Base-by-base conservation (phyloP, 2,888 invertebrate genomes). In the Saturnia pavonia region DNA sequence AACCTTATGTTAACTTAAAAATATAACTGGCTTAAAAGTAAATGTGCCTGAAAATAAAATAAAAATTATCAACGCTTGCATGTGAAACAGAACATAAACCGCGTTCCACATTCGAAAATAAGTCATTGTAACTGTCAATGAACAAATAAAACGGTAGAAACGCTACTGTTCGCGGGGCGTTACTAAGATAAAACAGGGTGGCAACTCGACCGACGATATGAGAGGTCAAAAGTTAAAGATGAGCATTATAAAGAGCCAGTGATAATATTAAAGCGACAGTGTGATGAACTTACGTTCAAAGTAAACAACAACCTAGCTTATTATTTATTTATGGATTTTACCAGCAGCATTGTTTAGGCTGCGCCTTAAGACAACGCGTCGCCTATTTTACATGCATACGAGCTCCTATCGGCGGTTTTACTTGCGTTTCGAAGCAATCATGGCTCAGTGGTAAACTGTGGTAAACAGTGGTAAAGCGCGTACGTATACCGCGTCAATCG, bases 221-320 rank as follows among this genome's bases (percentile, higher is more conserved):
- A 76, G 77, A 78, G 91, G 87, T 82, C 89, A 92, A 88, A 88
- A 84, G 91, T 87, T 88, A 88, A 88, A 91, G 91, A 91, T 88
- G 89, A 84, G 83, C 81, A 84, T 84, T 85, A 85, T 82, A 80
- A 80, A 82, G 81, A 79, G 74, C 78, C 70, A 78, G 78, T 77
- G 91, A 91, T 91, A 91, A 79, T 76, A 78, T 73, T 83, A 85
- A 84, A 79, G 82, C 81, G 85, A 86, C 87, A 87, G 91, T 88
- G 82, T 92, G 91, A 88, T 89, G 91, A 91, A 91, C 91, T 87
- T 90, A 78, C 74, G 74, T 69, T 77, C 76, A 76, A 80, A 81
- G 88, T 87, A 88, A 88, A 89, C 87, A 89, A 89, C 87, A 89
- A 83, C 74, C 74, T 73, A 74, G 79, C 68, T 81, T 85, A 84